A percentile compares a stretch with the other conserved stretches of the same genome.
Evolutionary conservation across 2,113 vertebrate genomes (phyloP).

Genomic region (Tretioscincus oriximinensis): DNA sequence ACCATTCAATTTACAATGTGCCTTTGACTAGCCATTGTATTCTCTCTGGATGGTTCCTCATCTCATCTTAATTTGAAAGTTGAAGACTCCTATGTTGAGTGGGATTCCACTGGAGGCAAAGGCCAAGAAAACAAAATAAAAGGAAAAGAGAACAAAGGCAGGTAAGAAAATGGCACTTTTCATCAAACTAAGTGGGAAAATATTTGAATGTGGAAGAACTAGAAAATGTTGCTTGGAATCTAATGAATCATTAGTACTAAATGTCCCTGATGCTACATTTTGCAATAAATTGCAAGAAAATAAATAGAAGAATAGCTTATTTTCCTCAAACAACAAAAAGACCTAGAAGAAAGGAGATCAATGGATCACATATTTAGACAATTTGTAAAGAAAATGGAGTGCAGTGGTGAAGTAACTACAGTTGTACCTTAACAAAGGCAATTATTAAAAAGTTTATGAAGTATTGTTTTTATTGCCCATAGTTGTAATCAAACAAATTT

Average conservation of each 20-base stretch:
- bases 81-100: slow-evolving; percentile 83
- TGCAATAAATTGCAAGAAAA: neutral
- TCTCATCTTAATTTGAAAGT: slow-evolving; percentile 91
- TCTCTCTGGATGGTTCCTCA: slow-evolving; percentile 83
- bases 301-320: neutral
- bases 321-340: no score
- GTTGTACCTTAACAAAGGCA: neutral
- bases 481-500: neutral
- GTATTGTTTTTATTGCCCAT: no score
- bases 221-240: neutral
- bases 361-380: neutral
- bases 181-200: neutral
- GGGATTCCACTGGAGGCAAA: slow-evolving; percentile 91
- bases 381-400: neutral
- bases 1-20: slow-evolving; percentile 39
- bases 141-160: slow-evolving; percentile 89
- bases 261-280: neutral
- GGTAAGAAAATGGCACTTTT: slow-evolving; percentile 69
- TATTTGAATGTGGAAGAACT: neutral
- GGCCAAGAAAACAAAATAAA: slow-evolving; percentile 84
- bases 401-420: neutral
- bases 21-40: slow-evolving; percentile 81
- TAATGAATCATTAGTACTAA: neutral
- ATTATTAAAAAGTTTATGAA: no score
- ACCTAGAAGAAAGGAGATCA: neutral